Evolutionary conservation across 2,888 invertebrate species (phyloP), one percentile per base, ranked within the genome.

Genomic region (Keiferia lycopersicella): DNA sequence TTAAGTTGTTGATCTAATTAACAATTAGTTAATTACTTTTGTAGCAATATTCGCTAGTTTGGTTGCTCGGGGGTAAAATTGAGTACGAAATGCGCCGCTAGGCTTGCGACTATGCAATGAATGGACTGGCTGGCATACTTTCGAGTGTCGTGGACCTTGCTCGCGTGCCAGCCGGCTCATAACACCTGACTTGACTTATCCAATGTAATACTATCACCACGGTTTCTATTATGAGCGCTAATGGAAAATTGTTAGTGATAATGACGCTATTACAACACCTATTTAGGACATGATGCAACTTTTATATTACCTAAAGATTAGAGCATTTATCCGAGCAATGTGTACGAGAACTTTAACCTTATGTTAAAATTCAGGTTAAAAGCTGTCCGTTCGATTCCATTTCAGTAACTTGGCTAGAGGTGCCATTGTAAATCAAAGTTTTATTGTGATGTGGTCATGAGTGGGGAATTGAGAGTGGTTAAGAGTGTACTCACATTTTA

Each of bases 101-200:
- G 51, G 56, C 68, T 74, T 11, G 26, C 22, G 30, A 39, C 65
- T 30, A 45, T 61, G 78, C 74, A 84, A 79, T 74, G 70, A 77
- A 75, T 76, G 74, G 67, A 73, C 74, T 70, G 34, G 34, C 34
- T 73, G 79, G 77, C 81, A 79, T 79, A 86, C 83, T 85, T 86
- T 87, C 83, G 73, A 82, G 76, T 76, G 76, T 69, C 72, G 75
- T 74, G 72, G 81, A 75, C 82, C 82, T 84, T 79, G 83, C 74
- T 73, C 72, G 75, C 66, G 67, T 69, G 65, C 64, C 64, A 69
- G 68, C 67, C 64, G 67, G 70, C 69, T 68, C 66, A 68, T 71
- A 72, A 73, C 74, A 78, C 77, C 72, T 70, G 72, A 74, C 72
- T 77, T 65, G 67, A 68, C 72, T 71, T 74, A 76, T 71, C 65